Conservation (phyloP, 2,113 vertebrate species). For the Piaya cayana region DNA sequence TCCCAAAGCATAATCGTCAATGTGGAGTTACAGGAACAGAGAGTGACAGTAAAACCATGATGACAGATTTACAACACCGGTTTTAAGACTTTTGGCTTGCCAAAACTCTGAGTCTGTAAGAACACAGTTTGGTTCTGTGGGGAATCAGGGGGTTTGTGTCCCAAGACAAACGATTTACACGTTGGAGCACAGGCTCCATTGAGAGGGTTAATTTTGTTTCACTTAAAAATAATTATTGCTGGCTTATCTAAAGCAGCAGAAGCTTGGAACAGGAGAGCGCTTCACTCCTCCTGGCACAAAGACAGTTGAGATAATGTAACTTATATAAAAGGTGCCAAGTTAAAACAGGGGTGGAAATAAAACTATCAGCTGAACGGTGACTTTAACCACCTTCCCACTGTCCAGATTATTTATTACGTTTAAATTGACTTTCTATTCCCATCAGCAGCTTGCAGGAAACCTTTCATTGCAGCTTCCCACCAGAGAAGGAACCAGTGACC, state of each 20-base stretch:
- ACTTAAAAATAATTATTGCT: slow-evolving; percentile 66
- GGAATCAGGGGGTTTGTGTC: neutral
- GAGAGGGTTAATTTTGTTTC: slow-evolving; percentile 65
- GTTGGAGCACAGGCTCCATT: slow-evolving; percentile 24
- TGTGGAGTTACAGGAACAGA: neutral
- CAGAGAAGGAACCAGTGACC: neutral
- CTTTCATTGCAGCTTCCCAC: neutral
- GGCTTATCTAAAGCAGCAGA: slow-evolving; percentile 69
- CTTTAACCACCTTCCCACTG: neutral
- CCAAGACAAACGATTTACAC: slow-evolving; percentile 26
- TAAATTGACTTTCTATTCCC: neutral
- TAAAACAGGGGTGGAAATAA: neutral
- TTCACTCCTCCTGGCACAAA: slow-evolving; percentile 65
- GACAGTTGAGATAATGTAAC: slow-evolving; percentile 56
- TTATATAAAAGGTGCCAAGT: slow-evolving; percentile 53
- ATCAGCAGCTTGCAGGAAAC: neutral
- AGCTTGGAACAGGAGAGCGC: slow-evolving; percentile 63
- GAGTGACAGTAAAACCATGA: neutral
- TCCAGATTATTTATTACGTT: neutral
- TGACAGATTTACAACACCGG: neutral
- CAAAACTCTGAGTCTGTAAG: neutral
- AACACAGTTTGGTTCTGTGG: neutral
- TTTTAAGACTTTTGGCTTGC: neutral
- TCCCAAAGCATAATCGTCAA: neutral
- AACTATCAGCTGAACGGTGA: slow-evolving; percentile 2